A percentile compares a stretch with the other conserved stretches of the same genome.
These are phyloP conservation scores for Cantharis flavilabris DNA, from an alignment of 2,888 invertebrate species.

Conservation along the genomic window DNA sequence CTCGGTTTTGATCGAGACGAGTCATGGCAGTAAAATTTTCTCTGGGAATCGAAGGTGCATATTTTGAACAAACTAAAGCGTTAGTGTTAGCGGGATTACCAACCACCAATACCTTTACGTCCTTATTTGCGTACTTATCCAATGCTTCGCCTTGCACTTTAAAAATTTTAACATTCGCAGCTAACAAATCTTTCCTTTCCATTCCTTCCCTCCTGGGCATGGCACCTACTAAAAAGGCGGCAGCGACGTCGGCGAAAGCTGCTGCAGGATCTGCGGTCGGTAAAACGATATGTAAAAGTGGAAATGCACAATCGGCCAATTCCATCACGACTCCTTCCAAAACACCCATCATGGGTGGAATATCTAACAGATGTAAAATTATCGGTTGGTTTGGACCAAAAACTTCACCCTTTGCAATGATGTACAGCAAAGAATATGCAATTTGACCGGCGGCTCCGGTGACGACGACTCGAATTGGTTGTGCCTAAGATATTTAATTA, in stretches of 20 bases:
- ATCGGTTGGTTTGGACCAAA: slow-evolving; percentile 90
- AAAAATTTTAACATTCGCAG: slow-evolving; percentile 98
- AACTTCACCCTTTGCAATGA: slow-evolving; percentile 93
- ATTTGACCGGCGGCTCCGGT: slow-evolving; percentile 99
- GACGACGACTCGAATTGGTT: slow-evolving; percentile 90
- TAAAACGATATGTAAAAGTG: slow-evolving; percentile 80
- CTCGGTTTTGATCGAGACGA: slow-evolving; percentile 96
- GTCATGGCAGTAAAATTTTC: slow-evolving; percentile 99
- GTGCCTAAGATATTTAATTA: slow-evolving; percentile 62
- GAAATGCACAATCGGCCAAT: slow-evolving; percentile 92
- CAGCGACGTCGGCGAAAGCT: slow-evolving; percentile 95
- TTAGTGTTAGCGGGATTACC: slow-evolving; percentile 99
- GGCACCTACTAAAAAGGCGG: slow-evolving; percentile 95
- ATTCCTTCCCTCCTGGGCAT: slow-evolving; percentile 98
- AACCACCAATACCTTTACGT: slow-evolving; percentile 94
- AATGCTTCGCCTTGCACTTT: slow-evolving; percentile 95
- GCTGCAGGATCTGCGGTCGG: slow-evolving; percentile 86
- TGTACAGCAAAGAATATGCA: slow-evolving; percentile 93
- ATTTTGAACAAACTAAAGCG: slow-evolving; percentile 92
- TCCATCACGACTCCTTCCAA: slow-evolving; percentile 99
- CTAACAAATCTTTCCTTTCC: slow-evolving; percentile 97
- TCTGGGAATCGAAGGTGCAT: slow-evolving; percentile 93
- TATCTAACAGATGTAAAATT: slow-evolving; percentile 89
- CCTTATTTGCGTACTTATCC: slow-evolving; percentile 87
- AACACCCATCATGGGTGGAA: slow-evolving; percentile 94